Evolutionary conservation across 2,797 vertebrate species (phyloP).

Genomic region (Natrix natrix): DNA sequence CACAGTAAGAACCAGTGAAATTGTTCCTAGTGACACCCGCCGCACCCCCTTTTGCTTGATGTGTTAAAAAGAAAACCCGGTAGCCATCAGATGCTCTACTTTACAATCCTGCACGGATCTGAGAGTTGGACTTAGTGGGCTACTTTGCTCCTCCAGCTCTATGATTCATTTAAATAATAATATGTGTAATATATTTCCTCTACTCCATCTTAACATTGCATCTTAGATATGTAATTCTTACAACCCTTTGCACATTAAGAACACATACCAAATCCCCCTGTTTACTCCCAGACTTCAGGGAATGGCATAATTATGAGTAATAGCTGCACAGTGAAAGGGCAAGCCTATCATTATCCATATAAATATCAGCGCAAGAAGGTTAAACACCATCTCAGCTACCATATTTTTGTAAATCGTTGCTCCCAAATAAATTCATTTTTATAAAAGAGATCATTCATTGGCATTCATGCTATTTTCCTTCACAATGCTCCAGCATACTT

Average conservation of each 20-base stretch:
- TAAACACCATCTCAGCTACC: constrained; percentile 22
- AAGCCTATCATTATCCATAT: constrained; percentile 23
- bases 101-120: neutral
- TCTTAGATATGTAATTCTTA: neutral
- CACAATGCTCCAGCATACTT: neutral
- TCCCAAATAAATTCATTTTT: neutral
- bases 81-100: neutral
- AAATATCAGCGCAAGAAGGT: constrained; percentile 26
- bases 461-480: neutral
- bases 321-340: constrained; percentile 14
- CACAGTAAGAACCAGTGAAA: neutral
- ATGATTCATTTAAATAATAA: neutral
- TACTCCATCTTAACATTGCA: neutral
- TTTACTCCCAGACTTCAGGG: constrained; percentile 6
- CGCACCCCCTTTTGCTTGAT: neutral
- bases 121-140: neutral
- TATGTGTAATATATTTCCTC: neutral
- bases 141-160: neutral
- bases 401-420: constrained; percentile 13
- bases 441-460: neutral
- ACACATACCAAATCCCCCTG: constrained; percentile 30
- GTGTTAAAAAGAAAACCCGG: neutral
- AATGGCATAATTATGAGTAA: constrained; percentile 15
- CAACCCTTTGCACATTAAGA: constrained; percentile 20
- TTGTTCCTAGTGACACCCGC: neutral